A percentile compares a stretch with the other conserved stretches of the same genome.
These are phyloP conservation scores for Anolis sagrei DNA, from an alignment of 2,113 vertebrate species.

Conservation along the genomic window DNA sequence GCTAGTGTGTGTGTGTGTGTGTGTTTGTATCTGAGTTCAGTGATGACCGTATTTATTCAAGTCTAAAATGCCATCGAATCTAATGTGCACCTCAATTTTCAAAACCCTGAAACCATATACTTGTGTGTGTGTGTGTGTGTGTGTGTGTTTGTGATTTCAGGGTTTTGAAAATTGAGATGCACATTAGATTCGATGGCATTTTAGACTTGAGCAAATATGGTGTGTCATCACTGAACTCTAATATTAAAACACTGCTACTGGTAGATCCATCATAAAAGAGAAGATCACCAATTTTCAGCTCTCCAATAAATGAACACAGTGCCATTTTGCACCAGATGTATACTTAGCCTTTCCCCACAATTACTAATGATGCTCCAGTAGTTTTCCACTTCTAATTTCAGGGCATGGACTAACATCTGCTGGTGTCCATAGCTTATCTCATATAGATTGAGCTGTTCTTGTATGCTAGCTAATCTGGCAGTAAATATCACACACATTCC, in stretches of 20 bases:
- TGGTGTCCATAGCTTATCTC: background rate
- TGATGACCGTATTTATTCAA: no score
- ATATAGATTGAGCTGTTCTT: background rate
- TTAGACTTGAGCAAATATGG: no score
- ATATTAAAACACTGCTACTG: background rate
- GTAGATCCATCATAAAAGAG: background rate
- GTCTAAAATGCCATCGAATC: no score
- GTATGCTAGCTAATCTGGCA: background rate
- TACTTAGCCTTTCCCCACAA: background rate
- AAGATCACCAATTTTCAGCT: background rate
- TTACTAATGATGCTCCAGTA: background rate
- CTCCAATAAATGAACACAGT: background rate
- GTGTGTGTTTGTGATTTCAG: no score
- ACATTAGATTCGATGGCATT: no score
- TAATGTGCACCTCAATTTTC: no score
- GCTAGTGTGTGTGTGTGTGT: no score
- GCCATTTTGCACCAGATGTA: background rate
- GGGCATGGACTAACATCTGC: background rate
- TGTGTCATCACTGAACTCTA: background rate
- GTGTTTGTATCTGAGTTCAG: no score
- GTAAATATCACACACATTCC: slow-evolving; percentile 4
- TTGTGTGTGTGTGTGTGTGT: no score
- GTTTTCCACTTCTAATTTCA: slow-evolving; percentile 19
- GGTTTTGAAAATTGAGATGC: no score
- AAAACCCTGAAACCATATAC: no score